A percentile compares a stretch with the other conserved stretches of the same genome.
phyloP scores from a whole-genome alignment of 2,888 invertebrate species.

The Poecilobothrus nobilitatus region DNA sequence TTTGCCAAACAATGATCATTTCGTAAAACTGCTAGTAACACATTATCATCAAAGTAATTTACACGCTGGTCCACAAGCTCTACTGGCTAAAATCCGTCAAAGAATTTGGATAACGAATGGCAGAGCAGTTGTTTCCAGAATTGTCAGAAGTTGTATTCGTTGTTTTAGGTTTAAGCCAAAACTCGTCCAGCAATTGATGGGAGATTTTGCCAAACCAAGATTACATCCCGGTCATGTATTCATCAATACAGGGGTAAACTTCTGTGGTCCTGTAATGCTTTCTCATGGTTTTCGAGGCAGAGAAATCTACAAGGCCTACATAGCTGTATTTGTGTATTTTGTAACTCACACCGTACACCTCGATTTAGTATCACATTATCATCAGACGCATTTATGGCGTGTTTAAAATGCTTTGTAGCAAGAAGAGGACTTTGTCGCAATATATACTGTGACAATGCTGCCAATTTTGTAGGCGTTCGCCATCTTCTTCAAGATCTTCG shows the following conservation, averaged over 20 bases:
- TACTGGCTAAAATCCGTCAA: too few relatives aligned
- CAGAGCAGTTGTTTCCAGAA: slow-evolving; percentile 16
- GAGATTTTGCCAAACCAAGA: slow-evolving; percentile 19
- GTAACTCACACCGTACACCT: slow-evolving; percentile 22
- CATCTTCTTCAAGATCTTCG: slow-evolving; percentile 19
- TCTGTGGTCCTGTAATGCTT: slow-evolving; percentile 17
- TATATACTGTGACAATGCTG: slow-evolving; percentile 22
- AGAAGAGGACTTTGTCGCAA: slow-evolving; percentile 19
- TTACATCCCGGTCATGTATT: slow-evolving; percentile 17
- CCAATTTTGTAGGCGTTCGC: slow-evolving; percentile 22
- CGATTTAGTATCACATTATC: slow-evolving; percentile 23
- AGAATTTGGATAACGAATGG: too few relatives aligned
- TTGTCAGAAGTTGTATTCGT: slow-evolving; percentile 18
- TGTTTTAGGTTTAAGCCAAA: slow-evolving; percentile 21
- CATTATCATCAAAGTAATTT: too few relatives aligned
- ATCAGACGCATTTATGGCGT: slow-evolving; percentile 20
- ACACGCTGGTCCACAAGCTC: too few relatives aligned
- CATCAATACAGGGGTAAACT: slow-evolving; percentile 18
- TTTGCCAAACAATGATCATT: too few relatives aligned
- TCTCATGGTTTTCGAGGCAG: slow-evolving; percentile 12
- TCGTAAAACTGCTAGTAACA: too few relatives aligned
- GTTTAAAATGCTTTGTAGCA: slow-evolving; percentile 21
- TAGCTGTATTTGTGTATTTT: slow-evolving; percentile 21
- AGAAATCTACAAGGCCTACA: slow-evolving; percentile 18
- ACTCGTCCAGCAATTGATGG: slow-evolving; percentile 22